Evolutionary conservation across 2,797 vertebrate species (phyloP), one percentile per base, ranked within the genome.

Genomic region (Cyprinodon diabolis): DNA sequence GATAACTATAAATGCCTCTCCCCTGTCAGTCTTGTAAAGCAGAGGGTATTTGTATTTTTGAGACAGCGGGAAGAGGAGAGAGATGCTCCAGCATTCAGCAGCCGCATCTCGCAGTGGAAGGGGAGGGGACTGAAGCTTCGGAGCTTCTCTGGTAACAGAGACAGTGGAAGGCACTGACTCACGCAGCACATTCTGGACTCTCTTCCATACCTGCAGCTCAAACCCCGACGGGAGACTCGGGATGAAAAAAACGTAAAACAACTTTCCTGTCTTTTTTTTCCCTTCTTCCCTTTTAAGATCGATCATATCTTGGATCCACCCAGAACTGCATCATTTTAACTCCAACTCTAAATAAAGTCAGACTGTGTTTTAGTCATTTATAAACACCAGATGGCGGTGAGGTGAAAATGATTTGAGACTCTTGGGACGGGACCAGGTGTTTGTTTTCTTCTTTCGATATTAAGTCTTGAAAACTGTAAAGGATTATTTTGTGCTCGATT

Each of bases 21-120:
- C 55, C 15, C 65, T 81, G 60, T 57, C 55, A 73, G 58, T 37
- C 72, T 71, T 82, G 71, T 81, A 75, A 81, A 67, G 57, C 60
- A 68, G 25, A 35, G 43, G 8, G 30, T 15, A 15, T 71, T 65
- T 58, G 54, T 51, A 67, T 67, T 25, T 71, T 75, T 30, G 83
- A 63, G 78, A 67, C 77, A 52, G 75, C 30, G 82, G 48, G 80
- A 55, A 77, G 70, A 55, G 51, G 78, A 57, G 78, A 55, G 79
- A 57, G 60, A 23, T 66, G 73, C 19, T 79, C 52, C 48, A 76
- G 68, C 75, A 82, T 68, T 86, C 86, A 91, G 89, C 88, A 80
- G 80, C 81, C 87, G 74, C 81, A 84, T 87, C 87, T 87, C 77
- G 52, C 85, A 25, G 84, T 70, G 78, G 85, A 90, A 86, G 86